Conservation (phyloP, 2,113 vertebrate species). For the Caracal caracal region DNA sequence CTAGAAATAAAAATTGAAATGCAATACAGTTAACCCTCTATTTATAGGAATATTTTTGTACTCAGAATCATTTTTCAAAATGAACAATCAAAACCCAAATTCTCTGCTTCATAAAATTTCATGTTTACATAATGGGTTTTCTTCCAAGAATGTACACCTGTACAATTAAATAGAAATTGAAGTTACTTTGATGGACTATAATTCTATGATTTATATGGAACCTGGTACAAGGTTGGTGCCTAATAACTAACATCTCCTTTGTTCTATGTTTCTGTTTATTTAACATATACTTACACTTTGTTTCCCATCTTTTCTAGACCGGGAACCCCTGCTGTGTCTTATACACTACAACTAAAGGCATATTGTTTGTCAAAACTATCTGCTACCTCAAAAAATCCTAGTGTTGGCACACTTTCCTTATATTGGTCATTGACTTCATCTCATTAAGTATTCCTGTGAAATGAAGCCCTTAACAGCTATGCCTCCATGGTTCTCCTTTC, state of each 20-base stretch:
- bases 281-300: background rate
- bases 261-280: background rate
- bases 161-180: conserved; percentile 62
- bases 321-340: background rate
- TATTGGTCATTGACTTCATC: background rate
- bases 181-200: background rate
- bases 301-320: background rate
- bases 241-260: background rate
- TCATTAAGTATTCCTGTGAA: conserved; percentile 51
- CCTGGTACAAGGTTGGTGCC: background rate
- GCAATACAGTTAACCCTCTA: background rate
- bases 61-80: conserved; percentile 55
- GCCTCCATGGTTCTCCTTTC: conserved; percentile 56
- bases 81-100: conserved; percentile 49
- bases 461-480: conserved; percentile 52
- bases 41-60: conserved; percentile 50
- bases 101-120: conserved; percentile 59
- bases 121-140: conserved; percentile 57
- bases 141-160: background rate
- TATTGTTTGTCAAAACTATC: background rate
- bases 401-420: background rate
- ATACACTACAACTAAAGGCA: background rate
- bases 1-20: conserved; percentile 57
- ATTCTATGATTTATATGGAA: background rate
- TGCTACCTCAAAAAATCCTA: background rate